phyloP scores from a whole-genome alignment of 2,888 invertebrate species.

The Acleris sparsana region DNA sequence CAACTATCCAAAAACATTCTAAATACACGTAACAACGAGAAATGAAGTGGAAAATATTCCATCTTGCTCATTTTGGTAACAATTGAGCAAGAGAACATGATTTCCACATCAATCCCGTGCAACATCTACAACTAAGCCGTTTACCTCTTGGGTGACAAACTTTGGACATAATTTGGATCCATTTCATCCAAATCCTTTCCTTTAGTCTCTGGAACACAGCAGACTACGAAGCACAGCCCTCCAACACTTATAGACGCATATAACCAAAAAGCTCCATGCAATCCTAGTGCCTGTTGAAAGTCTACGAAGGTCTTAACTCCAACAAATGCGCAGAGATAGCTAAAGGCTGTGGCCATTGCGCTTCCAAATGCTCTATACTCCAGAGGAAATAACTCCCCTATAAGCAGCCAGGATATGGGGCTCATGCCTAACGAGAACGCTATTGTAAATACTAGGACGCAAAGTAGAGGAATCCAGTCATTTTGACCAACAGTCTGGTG shows the following conservation, averaged over 20 bases:
- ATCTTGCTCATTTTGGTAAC: neutral
- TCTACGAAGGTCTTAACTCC: constrained; percentile 94
- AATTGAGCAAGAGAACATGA: neutral
- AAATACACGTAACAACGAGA: constrained; percentile 8
- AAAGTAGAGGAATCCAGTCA: constrained; percentile 92
- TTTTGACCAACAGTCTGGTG: constrained; percentile 84
- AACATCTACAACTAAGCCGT: constrained; percentile 32
- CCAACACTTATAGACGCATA: constrained; percentile 92
- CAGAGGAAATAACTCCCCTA: constrained; percentile 92
- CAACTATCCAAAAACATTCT: constrained; percentile 30
- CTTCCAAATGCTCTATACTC: constrained; percentile 94
- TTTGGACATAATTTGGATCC: constrained; percentile 86
- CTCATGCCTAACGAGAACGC: constrained; percentile 95
- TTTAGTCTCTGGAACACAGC: constrained; percentile 95
- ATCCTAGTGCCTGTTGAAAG: constrained; percentile 88
- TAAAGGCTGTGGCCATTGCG: constrained; percentile 93
- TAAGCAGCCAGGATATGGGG: constrained; percentile 93
- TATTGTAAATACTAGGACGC: constrained; percentile 92
- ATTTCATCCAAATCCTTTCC: constrained; percentile 95
- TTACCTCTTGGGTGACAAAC: constrained; percentile 76
- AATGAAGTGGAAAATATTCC: neutral
- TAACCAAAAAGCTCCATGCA: constrained; percentile 94
- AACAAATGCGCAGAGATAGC: constrained; percentile 93
- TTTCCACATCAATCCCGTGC: neutral
- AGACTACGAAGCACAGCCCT: constrained; percentile 92